Base-by-base conservation (phyloP, 2,888 invertebrate genomes). In the Hirtodrosophila confusa region DNA sequence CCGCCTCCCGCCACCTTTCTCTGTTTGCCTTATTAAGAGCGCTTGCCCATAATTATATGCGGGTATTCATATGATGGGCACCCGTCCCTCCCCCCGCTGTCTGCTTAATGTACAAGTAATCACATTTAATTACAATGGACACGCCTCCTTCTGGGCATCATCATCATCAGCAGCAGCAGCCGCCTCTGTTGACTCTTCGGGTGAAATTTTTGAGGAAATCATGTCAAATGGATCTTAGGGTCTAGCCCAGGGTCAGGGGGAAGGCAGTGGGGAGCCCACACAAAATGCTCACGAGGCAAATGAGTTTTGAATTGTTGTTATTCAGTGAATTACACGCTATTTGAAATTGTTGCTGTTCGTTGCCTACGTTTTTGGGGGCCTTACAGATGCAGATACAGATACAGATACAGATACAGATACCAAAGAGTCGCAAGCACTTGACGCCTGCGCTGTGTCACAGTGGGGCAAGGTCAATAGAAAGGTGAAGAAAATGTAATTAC, bases 21-120 rank as follows among this genome's bases (percentile, higher is more conserved):
- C 66, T 69, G 43, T 67, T 45, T 79, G 54, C 60, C 60, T 57
- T 73, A 75, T 75, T 54, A 54, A 73, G 61, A 33, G 50, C 27
- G 45, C 41, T 57, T 58, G 50, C 31, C 54, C 40, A 41, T 75
- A 61, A 65, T 75, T 71, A 74, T 31, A 31, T 73, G 66, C 73
- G 76, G 73, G 73, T 31, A 31, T 31, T 31, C 31, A 31, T 47
- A 33, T 39, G 24, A 29, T 53, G 51, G 51, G 49, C 47, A 61
- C 8, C 17, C 37, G 11, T 24, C 54, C 31, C 3, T 10, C 50
- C 43, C 35, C 29, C 3, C 31, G 33, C 43, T 4, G 7, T 8
- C 29, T 58, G 44, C 65, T 55, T 86, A 80, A 83, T 83, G 63
- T 66, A 60, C 54, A 68, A 75, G 75, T 73, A 84, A 86, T 86